Base-by-base conservation (phyloP, 2,888 invertebrate genomes). In the Tipula vernalis region DNA sequence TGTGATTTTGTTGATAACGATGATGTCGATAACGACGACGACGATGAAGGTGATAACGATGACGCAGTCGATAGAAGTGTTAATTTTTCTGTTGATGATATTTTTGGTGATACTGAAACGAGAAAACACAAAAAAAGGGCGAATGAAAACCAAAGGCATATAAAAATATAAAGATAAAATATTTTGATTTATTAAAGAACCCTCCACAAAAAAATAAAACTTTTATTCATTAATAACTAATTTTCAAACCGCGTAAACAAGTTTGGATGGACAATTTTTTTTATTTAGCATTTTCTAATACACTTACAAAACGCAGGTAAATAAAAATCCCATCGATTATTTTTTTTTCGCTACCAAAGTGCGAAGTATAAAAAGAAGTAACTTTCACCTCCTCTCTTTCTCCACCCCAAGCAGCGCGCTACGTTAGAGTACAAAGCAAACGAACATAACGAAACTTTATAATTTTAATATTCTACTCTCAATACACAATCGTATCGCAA, bases 91-190 rank as follows among this genome's bases (percentile, higher is more conserved):
- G 88, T 89, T 88, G 88, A 89, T 88, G 89, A 88, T 87, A 88
- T 89, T 88, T 89, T 89, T 88, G 90, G 89, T 87, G 89, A 89
- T 87, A 91, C 91, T 89, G 87, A 36, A 87, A 87, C 87, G 86
- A 42, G 8, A 87, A 3, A 39, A 57, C 39, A 39, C 3, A 85
- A 87, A 28, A 51, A 86, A 44, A 44, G 44, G 44, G 6, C 6
- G 44, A 3, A 44, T 39, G 39, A 6, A 39, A 6, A 39, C 39
- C 39, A 39, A 5, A 39, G 2, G 2, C 28, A 28, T 28, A 28
- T 28, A 39, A 39, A 39, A 39, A 39, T 28, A 1, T 28, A 39
- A 1, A 6, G 39, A 39, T 39, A 39, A 39, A 39, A 39, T 39
- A 39, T 39, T 39, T 39, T 39, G 39, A 39, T 39, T 39, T 39